A percentile compares a stretch with the other conserved stretches of the same genome.
Evolutionary conservation across 1,140 invertebrate species (phyloP).

Genomic region (Bombus superbus): DNA sequence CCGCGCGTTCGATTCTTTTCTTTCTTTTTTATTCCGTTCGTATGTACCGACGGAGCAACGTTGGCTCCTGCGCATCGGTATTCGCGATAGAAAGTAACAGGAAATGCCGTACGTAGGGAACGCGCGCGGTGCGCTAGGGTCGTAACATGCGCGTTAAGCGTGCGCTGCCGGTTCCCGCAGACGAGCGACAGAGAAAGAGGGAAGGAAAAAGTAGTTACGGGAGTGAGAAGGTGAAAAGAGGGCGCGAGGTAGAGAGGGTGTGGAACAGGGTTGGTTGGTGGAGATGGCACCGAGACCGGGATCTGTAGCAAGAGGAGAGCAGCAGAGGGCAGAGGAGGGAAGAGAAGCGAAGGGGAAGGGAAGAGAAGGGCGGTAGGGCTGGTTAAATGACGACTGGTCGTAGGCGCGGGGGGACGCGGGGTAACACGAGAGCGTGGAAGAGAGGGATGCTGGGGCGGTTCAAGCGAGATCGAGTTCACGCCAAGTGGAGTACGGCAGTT

Average conservation of each 20-base stretch:
- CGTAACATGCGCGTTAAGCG: conserved; percentile 76
- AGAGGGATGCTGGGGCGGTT: conserved; percentile 74
- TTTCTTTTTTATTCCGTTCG: background rate
- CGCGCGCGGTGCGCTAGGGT: conserved; percentile 63
- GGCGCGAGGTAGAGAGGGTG: conserved; percentile 1
- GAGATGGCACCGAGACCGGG: conserved; percentile 49
- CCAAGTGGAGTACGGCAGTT: conserved; percentile 78
- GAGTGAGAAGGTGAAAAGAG: conserved; percentile 28
- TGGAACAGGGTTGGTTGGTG: conserved; percentile 35
- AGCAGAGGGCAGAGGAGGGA: conserved; percentile 26
- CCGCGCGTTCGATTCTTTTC: background rate
- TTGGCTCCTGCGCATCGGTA: conserved; percentile 12
- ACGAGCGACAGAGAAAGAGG: conserved; percentile 13
- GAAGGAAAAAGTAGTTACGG: background rate
- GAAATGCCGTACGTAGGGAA: conserved; percentile 32
- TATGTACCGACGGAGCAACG: conserved; percentile 26
- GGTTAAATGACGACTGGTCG: conserved; percentile 31
- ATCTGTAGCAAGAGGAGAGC: conserved; percentile 42
- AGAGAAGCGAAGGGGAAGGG: conserved; percentile 27
- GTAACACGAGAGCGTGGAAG: conserved; percentile 36
- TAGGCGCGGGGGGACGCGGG: conserved; percentile 1
- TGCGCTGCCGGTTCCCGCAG: conserved; percentile 57
- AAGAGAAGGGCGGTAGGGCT: conserved; percentile 41
- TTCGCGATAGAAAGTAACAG: conserved; percentile 25
- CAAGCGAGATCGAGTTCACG: conserved; percentile 74